These are phyloP conservation scores for Metellina segmentata DNA, from an alignment of 2,888 invertebrate species.

Conservation along the genomic window DNA sequence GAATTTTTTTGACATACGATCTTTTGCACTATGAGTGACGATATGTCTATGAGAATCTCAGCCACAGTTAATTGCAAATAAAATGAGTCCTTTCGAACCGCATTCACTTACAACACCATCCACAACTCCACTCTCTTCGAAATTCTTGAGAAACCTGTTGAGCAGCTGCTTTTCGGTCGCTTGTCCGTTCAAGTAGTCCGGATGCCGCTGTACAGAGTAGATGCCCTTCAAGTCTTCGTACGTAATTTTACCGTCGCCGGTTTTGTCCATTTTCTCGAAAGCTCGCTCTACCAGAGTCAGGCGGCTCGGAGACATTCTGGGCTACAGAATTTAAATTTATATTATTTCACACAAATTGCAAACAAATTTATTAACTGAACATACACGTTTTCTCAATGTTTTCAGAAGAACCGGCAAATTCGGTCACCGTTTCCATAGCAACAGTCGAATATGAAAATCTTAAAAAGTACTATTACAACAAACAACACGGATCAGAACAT, in stretches of 20 bases:
- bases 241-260: constrained; percentile 81
- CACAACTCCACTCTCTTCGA: constrained; percentile 79
- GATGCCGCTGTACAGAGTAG: constrained; percentile 81
- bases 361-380: no score
- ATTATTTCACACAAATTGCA: no score
- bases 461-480: no score
- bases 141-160: constrained; percentile 81
- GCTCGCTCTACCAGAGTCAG: constrained; percentile 80
- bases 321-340: constrained; percentile 78
- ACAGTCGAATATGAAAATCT: no score
- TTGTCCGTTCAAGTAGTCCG: constrained; percentile 82
- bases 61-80: no score
- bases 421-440: no score
- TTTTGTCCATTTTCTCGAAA: constrained; percentile 82
- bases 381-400: no score
- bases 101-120: constrained; percentile 78
- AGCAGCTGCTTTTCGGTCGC: constrained; percentile 82
- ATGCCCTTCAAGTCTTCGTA: constrained; percentile 80
- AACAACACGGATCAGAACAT: no score
- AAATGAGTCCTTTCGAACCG: not conserved
- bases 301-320: constrained; percentile 80
- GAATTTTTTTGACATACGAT: no score
- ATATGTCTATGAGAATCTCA: no score
- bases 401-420: no score
- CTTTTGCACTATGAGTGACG: no score